Evolutionary conservation across 2,113 vertebrate species (phyloP).

Genomic region (Oceanites oceanicus): DNA sequence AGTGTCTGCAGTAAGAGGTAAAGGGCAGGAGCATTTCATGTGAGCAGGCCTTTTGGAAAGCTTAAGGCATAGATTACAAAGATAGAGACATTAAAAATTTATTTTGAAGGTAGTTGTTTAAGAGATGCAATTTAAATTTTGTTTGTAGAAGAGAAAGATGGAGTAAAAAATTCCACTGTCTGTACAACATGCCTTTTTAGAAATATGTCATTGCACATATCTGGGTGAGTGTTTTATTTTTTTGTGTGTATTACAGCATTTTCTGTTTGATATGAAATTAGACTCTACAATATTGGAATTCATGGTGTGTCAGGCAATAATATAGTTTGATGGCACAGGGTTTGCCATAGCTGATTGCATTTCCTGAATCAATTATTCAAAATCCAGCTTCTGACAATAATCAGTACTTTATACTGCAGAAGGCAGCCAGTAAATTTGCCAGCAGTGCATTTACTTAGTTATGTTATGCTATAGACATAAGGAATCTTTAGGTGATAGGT

Average conservation of each 20-base stretch:
- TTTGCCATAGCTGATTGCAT: background rate
- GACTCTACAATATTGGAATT: background rate
- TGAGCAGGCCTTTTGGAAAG: background rate
- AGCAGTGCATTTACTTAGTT: background rate
- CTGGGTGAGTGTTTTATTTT: fast-evolving
- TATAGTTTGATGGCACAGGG: background rate
- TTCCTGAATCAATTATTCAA: background rate
- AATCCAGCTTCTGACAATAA: background rate
- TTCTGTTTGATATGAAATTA: background rate
- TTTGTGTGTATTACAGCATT: background rate
- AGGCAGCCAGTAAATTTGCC: background rate
- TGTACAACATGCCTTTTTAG: background rate
- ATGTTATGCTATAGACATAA: background rate
- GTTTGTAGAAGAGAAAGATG: background rate
- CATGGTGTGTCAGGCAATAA: background rate
- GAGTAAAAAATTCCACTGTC: background rate
- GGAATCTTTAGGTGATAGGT: background rate
- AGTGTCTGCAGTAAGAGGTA: background rate
- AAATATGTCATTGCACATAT: background rate
- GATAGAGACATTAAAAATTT: background rate
- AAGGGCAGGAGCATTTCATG: background rate
- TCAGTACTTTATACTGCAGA: background rate
- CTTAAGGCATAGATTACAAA: background rate
- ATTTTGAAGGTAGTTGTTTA: background rate
- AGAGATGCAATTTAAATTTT: background rate